Evolutionary conservation across 2,113 vertebrate species (phyloP).

Genomic region (Tetrax tetrax): DNA sequence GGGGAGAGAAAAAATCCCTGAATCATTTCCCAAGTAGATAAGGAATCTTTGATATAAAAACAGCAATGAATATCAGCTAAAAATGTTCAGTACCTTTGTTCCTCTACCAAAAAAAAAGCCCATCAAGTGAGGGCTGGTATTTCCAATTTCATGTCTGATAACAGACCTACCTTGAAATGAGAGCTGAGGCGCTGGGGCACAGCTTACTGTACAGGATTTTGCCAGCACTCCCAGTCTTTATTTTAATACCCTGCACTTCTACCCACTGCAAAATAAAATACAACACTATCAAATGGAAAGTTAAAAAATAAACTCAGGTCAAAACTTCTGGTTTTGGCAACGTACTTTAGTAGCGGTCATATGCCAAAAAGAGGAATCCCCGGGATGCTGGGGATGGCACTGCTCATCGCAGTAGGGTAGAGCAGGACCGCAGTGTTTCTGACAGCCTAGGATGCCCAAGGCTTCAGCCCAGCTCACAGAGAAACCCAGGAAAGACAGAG

Average conservation of each 20-base stretch:
- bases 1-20: conserved; percentile 42
- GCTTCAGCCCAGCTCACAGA: background rate
- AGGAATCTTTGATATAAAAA: conserved; percentile 51
- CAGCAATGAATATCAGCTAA: conserved; percentile 14
- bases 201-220: background rate
- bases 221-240: background rate
- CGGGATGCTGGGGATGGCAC: background rate
- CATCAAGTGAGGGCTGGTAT: background rate
- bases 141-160: conserved; percentile 15
- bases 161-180: background rate
- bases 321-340: background rate
- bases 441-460: background rate
- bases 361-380: background rate
- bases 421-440: background rate
- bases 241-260: background rate
- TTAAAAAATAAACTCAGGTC: background rate
- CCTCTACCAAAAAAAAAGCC: background rate
- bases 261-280: background rate
- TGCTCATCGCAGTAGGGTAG: accelerated
- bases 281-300: background rate
- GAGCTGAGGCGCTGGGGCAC: background rate
- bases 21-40: conserved; percentile 41
- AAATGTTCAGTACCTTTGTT: conserved; percentile 35
- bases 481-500: background rate
- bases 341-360: background rate